These are phyloP conservation scores for Lingula anatina DNA, from an alignment of 2,888 invertebrate species.

Conservation along the genomic window DNA sequence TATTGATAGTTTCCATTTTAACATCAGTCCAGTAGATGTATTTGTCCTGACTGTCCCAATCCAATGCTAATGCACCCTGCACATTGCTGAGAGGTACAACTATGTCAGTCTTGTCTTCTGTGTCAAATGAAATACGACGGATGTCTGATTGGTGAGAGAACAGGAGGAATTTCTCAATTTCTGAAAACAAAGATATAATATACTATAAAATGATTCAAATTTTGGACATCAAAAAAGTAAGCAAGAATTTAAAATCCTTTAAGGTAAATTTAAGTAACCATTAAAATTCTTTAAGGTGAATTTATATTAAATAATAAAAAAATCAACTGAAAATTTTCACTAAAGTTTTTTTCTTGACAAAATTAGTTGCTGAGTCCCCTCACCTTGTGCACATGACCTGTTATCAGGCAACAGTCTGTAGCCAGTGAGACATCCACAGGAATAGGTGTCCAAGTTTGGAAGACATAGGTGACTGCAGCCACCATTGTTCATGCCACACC, in stretches of 20 bases:
- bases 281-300: no score
- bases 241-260: no score
- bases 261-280: no score
- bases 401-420: constrained; percentile 57
- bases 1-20: constrained; percentile 75
- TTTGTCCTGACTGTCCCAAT: constrained; percentile 78
- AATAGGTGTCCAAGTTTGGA: constrained; percentile 60
- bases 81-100: constrained; percentile 56
- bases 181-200: constrained; percentile 21
- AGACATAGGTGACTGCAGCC: constrained; percentile 84
- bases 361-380: no score
- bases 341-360: no score
- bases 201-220: not conserved
- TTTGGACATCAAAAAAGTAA: not conserved
- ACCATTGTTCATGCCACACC: constrained; percentile 71
- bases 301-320: no score
- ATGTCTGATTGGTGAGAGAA: constrained; percentile 81
- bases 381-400: constrained; percentile 43
- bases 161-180: constrained; percentile 57
- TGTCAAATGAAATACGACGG: constrained; percentile 70
- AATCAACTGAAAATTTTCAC: no score
- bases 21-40: constrained; percentile 88
- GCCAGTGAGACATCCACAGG: constrained; percentile 83
- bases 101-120: constrained; percentile 44
- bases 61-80: constrained; percentile 72